Conservation (phyloP, 2,888 invertebrate genomes). For the Lithophane semibrunnea region DNA sequence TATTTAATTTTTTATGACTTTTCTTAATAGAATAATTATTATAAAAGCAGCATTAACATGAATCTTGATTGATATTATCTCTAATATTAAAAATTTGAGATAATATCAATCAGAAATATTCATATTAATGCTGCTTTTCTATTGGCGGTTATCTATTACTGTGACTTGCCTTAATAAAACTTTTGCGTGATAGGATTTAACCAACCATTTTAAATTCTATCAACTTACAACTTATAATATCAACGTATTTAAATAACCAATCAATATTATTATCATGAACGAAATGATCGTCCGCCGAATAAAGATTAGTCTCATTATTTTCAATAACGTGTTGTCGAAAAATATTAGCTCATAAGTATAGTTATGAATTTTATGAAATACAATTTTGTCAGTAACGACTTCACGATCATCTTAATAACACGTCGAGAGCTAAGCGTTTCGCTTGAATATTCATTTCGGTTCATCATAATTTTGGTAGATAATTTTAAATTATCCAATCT, state of each 20-base stretch:
- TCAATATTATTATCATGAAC: slow-evolving; percentile 69
- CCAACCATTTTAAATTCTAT: slow-evolving; percentile 24
- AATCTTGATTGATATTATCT: too few species aligned
- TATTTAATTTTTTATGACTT: not conserved
- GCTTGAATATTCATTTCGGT: slow-evolving; percentile 89
- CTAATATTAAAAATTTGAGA: not conserved
- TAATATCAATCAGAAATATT: slow-evolving; percentile 35
- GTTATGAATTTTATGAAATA: slow-evolving; percentile 90
- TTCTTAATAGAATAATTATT: slow-evolving; percentile 3
- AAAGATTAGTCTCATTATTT: slow-evolving; percentile 80
- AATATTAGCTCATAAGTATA: slow-evolving; percentile 89
- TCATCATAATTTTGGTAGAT: slow-evolving; percentile 89
- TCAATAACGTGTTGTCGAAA: slow-evolving; percentile 87
- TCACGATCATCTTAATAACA: slow-evolving; percentile 89
- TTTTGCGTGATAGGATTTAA: slow-evolving; percentile 11
- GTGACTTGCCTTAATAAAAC: slow-evolving; percentile 19
- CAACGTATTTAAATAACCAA: slow-evolving; percentile 65
- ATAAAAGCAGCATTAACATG: too few species aligned
- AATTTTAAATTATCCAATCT: slow-evolving; percentile 88
- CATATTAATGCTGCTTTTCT: slow-evolving; percentile 7
- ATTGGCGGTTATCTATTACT: slow-evolving; percentile 9
- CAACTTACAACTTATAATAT: slow-evolving; percentile 38
- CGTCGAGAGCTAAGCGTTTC: slow-evolving; percentile 86
- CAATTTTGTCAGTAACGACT: slow-evolving; percentile 88
- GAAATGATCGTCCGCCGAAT: slow-evolving; percentile 56